A percentile compares a stretch with the other conserved stretches of the same genome.
These are phyloP conservation scores for Bembecia ichneumoniformis DNA, from an alignment of 2,888 invertebrate genomes.

Conservation along the genomic window DNA sequence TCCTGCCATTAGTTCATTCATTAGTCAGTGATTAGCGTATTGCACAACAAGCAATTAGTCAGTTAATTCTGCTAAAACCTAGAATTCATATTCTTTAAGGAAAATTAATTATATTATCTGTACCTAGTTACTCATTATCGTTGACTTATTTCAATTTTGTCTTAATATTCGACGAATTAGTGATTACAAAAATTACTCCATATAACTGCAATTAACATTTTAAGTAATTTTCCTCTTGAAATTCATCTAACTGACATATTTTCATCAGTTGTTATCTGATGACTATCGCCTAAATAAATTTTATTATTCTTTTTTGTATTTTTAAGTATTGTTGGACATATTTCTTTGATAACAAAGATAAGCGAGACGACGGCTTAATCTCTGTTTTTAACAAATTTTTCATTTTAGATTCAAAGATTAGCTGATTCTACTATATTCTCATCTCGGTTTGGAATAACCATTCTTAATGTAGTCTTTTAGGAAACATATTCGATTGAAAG, in stretches of 20 bases:
- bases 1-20: constrained; percentile 46
- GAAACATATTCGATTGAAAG: constrained; percentile 24
- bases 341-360: constrained; percentile 59
- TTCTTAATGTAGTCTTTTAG: constrained; percentile 15
- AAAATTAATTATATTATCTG: constrained; percentile 6
- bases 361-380: constrained; percentile 68
- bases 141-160: too few relatives aligned
- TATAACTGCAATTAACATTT: too few relatives aligned
- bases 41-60: constrained; percentile 19
- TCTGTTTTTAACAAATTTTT: constrained; percentile 62
- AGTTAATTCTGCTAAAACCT: constrained; percentile 13
- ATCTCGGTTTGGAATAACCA: constrained; percentile 8
- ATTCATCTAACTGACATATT: constrained; percentile 20
- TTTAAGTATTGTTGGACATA: constrained; percentile 46
- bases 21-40: constrained; percentile 36
- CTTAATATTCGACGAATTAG: too few relatives aligned
- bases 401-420: constrained; percentile 31
- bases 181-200: too few relatives aligned
- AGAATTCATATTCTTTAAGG: constrained; percentile 2
- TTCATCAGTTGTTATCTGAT: constrained; percentile 31
- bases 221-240: too few relatives aligned
- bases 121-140: too few relatives aligned
- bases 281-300: constrained; percentile 51
- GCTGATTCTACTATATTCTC: background rate
- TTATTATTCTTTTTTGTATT: constrained; percentile 44